Conservation (phyloP, 2,113 vertebrate species). For the Pantherophis guttatus region DNA sequence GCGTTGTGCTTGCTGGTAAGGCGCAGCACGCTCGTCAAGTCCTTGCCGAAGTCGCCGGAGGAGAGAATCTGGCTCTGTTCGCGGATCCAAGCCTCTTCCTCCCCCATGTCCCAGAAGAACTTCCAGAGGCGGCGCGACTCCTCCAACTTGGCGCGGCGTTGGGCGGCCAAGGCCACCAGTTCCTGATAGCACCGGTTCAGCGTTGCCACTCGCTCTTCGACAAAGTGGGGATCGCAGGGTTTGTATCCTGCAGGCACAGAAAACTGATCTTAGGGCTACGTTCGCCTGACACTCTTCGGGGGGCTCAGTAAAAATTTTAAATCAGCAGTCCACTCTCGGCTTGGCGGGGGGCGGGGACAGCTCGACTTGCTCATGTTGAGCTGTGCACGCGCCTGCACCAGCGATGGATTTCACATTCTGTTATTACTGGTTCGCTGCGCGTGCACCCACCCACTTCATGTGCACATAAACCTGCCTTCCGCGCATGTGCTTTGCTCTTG, state of each 20-base stretch:
- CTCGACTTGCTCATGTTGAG: too few relatives aligned
- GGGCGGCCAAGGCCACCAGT: constrained; percentile 74
- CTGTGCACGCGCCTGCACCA: too few relatives aligned
- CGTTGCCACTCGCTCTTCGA: constrained; percentile 76
- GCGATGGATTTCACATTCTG: too few relatives aligned
- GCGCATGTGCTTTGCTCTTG: too few relatives aligned
- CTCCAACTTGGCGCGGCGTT: constrained; percentile 77
- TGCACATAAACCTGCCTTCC: too few relatives aligned
- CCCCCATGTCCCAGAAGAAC: constrained; percentile 89
- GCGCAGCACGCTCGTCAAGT: constrained; percentile 82
- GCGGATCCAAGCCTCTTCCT: constrained; percentile 88
- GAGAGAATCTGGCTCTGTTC: constrained; percentile 88
- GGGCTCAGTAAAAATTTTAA: neutral
- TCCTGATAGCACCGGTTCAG: constrained; percentile 81
- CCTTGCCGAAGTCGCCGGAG: constrained; percentile 81
- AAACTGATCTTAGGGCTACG: neutral
- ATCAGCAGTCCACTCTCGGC: too few relatives aligned
- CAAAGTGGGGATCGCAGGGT: constrained; percentile 85
- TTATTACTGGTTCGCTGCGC: too few relatives aligned
- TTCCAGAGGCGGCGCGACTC: constrained; percentile 87
- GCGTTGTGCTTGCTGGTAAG: constrained; percentile 88
- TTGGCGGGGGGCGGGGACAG: too few relatives aligned
- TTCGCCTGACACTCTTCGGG: neutral
- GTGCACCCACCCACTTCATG: too few relatives aligned
- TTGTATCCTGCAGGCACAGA: constrained; percentile 75